Evolutionary conservation across 2,888 invertebrate genomes (phyloP), one percentile per base, ranked within the genome.

Genomic region (Caenorhabditis sp.): DNA sequence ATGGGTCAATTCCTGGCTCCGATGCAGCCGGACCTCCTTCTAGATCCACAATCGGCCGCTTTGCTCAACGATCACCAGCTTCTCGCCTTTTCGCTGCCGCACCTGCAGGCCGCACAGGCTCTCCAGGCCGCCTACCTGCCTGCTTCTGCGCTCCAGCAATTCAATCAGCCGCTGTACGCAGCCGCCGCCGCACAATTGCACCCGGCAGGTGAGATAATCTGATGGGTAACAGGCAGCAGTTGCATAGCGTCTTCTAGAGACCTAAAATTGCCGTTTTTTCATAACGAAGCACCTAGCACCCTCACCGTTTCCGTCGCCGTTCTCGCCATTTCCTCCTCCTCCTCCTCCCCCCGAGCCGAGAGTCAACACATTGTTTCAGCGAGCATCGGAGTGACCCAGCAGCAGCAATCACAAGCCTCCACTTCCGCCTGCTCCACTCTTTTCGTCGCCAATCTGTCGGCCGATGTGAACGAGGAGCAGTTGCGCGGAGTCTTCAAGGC

Each of bases 401-500:
- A 53, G 27, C 72, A 50, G 94, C 96, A 96, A 92, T 94, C 96
- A 92, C 93, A 87, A 90, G 93, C 76, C 0, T 61, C 74, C 94
- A 90, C 95, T 91, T 88, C 81, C 9, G 86, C 88, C 20, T 89
- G 89, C 68, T 87, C 87, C 88, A 98, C 98, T 85, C 93, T 98
- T 85, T 98, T 98, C 92, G 96, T 98, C 90, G 97, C 97, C 89
- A 98, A 98, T 92, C 93, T 98, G 89, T 96, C 97, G 86, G 95
- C 95, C 91, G 95, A 95, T 91, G 96, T 96, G 89, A 95, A 95
- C 85, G 98, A 98, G 91, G 96, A 97, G 90, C 97, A 98, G 91
- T 93, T 98, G 87, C 96, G 96, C 92, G 96, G 96, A 91, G 94
- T 98, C 20, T 88, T 88, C 83, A 85, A 85, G 59, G 74, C 80